Conservation (phyloP, 2,797 vertebrate genomes). For the Myotis vivesi region DNA sequence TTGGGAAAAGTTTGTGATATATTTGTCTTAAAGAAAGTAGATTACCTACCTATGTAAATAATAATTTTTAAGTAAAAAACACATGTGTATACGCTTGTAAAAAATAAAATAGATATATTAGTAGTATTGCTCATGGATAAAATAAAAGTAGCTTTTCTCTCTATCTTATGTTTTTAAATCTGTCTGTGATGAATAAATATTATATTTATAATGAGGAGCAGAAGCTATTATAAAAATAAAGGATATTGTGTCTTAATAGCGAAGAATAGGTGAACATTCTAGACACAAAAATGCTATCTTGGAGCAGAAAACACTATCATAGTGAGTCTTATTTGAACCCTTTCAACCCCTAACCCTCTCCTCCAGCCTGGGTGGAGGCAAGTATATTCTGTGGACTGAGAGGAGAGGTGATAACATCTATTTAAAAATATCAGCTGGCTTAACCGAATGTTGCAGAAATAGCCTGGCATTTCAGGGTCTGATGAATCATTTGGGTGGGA, state of each 20-base stretch:
- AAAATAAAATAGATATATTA: background rate
- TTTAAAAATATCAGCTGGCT: conserved; percentile 4
- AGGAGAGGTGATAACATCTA: background rate
- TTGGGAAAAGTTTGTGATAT: background rate
- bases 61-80: background rate
- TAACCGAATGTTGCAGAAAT: conserved; percentile 8
- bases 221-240: conserved; percentile 25
- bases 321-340: background rate
- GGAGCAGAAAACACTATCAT: background rate
- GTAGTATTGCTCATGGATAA: background rate
- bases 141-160: background rate
- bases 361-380: background rate
- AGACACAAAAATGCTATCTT: background rate
- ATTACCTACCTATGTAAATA: background rate
- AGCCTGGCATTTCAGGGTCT: background rate
- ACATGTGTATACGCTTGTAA: background rate
- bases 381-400: background rate
- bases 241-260: background rate
- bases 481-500: background rate
- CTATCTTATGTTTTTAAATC: background rate
- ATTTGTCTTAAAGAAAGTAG: background rate
- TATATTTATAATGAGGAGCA: conserved; percentile 23
- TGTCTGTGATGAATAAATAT: background rate
- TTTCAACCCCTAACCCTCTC: background rate
- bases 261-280: background rate